These are phyloP conservation scores for Orussus abietinus DNA, from an alignment of 1,140 invertebrate species.

Conservation along the genomic window DNA sequence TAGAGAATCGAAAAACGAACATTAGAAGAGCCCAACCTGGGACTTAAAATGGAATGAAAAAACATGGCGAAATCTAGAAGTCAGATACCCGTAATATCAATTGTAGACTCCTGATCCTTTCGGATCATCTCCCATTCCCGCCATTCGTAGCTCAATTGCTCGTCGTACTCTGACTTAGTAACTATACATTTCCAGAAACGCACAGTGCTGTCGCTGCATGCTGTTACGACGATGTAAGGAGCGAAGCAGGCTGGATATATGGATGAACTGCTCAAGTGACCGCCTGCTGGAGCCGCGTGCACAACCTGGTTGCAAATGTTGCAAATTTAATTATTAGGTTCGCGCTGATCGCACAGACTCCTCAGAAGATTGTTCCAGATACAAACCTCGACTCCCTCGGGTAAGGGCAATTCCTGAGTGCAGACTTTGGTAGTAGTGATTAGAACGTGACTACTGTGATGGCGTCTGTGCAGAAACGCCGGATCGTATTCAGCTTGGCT, in stretches of 20 bases:
- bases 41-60: conserved; percentile 1
- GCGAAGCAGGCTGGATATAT: conserved; percentile 98
- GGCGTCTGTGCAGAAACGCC: conserved; percentile 33
- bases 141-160: conserved; percentile 72
- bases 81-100: conserved; percentile 71
- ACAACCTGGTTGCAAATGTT: conserved; percentile 57
- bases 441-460: conserved; percentile 55
- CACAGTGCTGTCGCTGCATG: conserved; percentile 83
- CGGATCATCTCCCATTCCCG: conserved; percentile 88
- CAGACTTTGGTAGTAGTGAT: conserved; percentile 73
- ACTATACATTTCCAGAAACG: conserved; percentile 72
- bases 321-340: conserved; percentile 3
- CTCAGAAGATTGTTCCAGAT: background rate
- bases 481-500: conserved; percentile 45
- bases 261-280: conserved; percentile 95
- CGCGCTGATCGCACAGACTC: background rate
- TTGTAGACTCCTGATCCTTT: conserved; percentile 76
- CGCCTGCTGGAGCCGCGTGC: conserved; percentile 88
- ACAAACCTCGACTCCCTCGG: conserved; percentile 78
- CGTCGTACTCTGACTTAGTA: conserved; percentile 51
- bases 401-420: conserved; percentile 79
- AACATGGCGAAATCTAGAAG: conserved; percentile 11
- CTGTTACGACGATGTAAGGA: conserved; percentile 92
- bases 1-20: conserved; percentile 17
- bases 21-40: conserved; percentile 9